Base-by-base conservation (phyloP, 1,140 invertebrate species). In the Drosophila kurseongensis region DNA sequence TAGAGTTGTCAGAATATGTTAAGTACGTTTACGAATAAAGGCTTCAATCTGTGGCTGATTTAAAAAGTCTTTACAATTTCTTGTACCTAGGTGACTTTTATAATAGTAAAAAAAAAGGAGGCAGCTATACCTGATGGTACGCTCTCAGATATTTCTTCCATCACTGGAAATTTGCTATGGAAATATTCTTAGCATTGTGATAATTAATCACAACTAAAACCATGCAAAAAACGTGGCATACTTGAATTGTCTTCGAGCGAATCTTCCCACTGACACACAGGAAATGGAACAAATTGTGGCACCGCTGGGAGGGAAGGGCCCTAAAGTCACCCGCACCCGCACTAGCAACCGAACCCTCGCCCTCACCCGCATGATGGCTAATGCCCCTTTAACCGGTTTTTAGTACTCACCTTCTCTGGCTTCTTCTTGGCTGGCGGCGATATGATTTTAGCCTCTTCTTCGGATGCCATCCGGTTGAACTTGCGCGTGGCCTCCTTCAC, bases 401-500 rank as follows among this genome's bases (percentile, higher is more conserved):
- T 23, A 35, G 23, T 32, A 79, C 88, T 62, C 76, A 92, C 95
- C 94, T 95, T 95, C 65, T 95, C 95, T 58, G 92, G 91, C 77
- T 94, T 94, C 92, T 94, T 95, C 91, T 94, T 95, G 63, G 92
- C 86, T 44, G 93, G 93, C 45, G 93, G 94, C 79, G 93, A 95
- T 40, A 94, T 86, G 7, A 96, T 93, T 75, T 89, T 91, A 13
- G 92, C 91, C 61, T 96, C 96, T 80, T 94, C 95, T 78, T 97
- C 95, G 6, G 96, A 97, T 54, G 97, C 97, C 94, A 98, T 95
- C 79, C 96, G 95, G 92, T 98, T 98, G 92, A 98, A 97, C 92
- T 97, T 97, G 93, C 97, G 96, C 84, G 97, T 97, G 69, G 97
- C 94, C 92, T 99, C 98, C 91, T 97, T 97, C 4, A 99, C 97